Conservation (phyloP, 2,797 vertebrate species). For the Cephalopachus bancanus region DNA sequence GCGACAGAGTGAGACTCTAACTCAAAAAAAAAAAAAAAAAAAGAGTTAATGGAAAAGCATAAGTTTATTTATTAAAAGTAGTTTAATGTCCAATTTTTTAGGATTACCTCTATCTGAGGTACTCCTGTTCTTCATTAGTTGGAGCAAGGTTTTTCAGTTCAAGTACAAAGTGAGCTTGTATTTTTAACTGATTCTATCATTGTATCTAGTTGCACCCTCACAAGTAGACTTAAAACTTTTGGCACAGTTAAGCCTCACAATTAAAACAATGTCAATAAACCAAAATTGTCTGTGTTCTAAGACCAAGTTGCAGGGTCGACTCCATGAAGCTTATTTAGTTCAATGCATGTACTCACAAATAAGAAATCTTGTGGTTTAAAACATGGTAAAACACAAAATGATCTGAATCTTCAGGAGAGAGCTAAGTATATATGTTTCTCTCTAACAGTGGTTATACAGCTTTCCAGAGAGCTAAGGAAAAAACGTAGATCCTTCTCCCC, state of each 20-base stretch:
- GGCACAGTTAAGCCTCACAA: constrained; percentile 22
- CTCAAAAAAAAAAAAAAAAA: no score
- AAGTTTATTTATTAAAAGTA: constrained; percentile 38
- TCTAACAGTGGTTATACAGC: neutral
- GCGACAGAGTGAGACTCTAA: no score
- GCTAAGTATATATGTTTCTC: neutral
- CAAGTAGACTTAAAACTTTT: neutral
- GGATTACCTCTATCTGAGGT: neutral
- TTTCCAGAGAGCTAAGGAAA: neutral
- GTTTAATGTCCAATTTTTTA: constrained; percentile 42
- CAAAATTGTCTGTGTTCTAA: neutral
- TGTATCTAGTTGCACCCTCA: neutral
- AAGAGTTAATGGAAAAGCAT: constrained; percentile 38
- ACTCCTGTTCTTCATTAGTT: neutral
- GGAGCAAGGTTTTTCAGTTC: neutral
- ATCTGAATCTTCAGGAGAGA: neutral
- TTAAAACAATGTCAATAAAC: constrained; percentile 37
- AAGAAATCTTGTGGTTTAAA: constrained; percentile 30
- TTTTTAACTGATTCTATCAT: constrained; percentile 20
- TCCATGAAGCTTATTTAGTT: constrained; percentile 33
- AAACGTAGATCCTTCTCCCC: neutral
- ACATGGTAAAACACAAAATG: neutral
- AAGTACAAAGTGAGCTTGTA: constrained; percentile 6
- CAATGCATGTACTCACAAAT: constrained; percentile 14
- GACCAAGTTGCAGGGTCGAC: constrained; percentile 11